These are phyloP conservation scores for Salvator merianae DNA, from an alignment of 2,113 vertebrate species.

Conservation along the genomic window DNA sequence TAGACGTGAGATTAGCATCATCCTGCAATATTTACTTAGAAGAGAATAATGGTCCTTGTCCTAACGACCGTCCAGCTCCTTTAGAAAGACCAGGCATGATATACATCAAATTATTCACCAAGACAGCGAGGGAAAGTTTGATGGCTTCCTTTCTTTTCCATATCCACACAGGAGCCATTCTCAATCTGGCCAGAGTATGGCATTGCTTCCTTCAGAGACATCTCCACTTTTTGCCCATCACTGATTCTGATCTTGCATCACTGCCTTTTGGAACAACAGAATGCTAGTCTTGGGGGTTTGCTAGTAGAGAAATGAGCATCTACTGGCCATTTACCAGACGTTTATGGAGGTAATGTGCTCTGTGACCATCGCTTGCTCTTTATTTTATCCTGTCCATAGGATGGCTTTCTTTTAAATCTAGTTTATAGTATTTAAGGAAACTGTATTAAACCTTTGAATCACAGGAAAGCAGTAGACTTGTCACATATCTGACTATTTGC, in stretches of 20 bases:
- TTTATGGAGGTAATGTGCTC: not conserved
- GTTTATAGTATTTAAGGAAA: not conserved
- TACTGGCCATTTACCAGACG: not conserved
- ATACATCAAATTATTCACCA: not conserved
- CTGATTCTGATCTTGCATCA: constrained; percentile 2
- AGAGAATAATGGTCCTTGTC: constrained; percentile 2
- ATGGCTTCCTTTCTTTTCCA: not conserved
- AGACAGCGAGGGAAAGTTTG: not conserved
- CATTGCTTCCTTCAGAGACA: constrained; percentile 21
- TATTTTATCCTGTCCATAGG: not conserved
- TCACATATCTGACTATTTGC: not conserved
- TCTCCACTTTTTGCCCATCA: not conserved
- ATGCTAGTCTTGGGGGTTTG: not conserved
- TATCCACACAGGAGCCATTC: not conserved
- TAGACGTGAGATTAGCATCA: not conserved
- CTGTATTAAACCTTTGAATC: not conserved
- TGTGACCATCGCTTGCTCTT: not conserved
- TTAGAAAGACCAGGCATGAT: not conserved
- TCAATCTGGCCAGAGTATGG: constrained; percentile 18
- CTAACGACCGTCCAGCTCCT: not conserved
- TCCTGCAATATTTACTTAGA: not conserved
- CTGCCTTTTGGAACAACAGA: not conserved
- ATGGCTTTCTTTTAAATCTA: rapidly evolving
- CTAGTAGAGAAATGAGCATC: not conserved
- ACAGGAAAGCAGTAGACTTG: not conserved